Base-by-base conservation (phyloP, 1,140 invertebrate genomes). In the Hycleus cichorii region DNA sequence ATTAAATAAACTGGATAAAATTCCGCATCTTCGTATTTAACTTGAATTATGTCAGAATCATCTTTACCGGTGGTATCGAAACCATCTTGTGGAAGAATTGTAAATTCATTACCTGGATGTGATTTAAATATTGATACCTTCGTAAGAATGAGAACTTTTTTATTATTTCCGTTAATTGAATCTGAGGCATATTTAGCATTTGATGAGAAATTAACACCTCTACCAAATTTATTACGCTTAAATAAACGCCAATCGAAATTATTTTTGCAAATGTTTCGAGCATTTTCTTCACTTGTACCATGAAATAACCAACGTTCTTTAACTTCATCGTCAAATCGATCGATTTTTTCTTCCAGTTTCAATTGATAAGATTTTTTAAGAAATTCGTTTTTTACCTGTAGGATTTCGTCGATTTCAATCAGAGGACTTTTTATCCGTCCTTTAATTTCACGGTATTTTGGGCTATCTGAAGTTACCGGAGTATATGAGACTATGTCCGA, bases 1-100 rank as follows among this genome's bases (percentile, higher is more conserved):
- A 53, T n/a, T n/a, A 24, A 39, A 27, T 53, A 53, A n/a, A 24
- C 42, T n/a, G 51, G 51, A 38, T 53, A 53, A 18, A 53, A 53
- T 32, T 53, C 51, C 38, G 44, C 46, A 32, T 53, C 51, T 27
- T 53, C 51, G 44, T 44, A 53, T 32, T 53, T 53, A 3, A 53
- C 51, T 12, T 44, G 8, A 12, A 53, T 43, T 1, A 6, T 42
- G 18, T 38, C 46, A n/a, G 10, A 9, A 25, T 26, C 40, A 6
- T 53, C 44, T 6, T 53, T 42, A 11, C 42, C 44, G 4, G 51
- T 50, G 2, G 49, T 46, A 32, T 53, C 51, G 27, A 27, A 53
- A 3, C 51, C 51, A 12, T 25, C 27, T 18, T 42, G 40, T 4
- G 51, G 51, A 11, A 38, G n/a, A 3, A 27, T 26, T 44, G 46